phyloP scores from a whole-genome alignment of 2,113 vertebrate species.

The Mungos mungo region DNA sequence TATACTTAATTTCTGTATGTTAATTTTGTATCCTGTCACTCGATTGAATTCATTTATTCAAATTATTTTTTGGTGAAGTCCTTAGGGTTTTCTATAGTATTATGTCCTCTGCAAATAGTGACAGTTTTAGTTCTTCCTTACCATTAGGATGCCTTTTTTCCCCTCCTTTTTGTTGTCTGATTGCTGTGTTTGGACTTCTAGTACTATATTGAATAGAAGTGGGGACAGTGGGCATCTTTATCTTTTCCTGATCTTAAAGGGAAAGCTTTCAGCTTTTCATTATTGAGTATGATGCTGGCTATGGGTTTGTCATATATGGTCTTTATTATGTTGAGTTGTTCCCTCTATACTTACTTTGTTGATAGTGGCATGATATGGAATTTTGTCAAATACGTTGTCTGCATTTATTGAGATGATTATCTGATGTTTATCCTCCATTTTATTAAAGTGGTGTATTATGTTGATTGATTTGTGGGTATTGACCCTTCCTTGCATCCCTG shows the following conservation, averaged over 20 bases:
- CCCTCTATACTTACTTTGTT: not conserved
- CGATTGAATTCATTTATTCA: too few relatives aligned
- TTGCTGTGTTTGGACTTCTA: not conserved
- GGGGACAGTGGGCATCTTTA: not conserved
- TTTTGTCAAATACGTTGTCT: not conserved
- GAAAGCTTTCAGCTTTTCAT: not conserved
- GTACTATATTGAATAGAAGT: not conserved
- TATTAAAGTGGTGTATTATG: not conserved
- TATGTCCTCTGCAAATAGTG: too few relatives aligned
- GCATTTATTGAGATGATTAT: not conserved
- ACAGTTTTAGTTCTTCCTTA: not conserved
- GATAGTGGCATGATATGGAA: not conserved
- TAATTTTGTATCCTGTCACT: too few relatives aligned
- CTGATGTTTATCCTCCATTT: not conserved
- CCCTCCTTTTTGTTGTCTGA: not conserved
- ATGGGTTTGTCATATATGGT: not conserved
- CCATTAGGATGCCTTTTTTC: not conserved
- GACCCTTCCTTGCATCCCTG: not conserved
- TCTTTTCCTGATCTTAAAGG: not conserved
- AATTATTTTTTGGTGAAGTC: too few relatives aligned
- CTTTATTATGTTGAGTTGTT: not conserved
- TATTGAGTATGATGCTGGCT: not conserved
- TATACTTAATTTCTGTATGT: too few relatives aligned
- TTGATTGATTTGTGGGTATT: not conserved
- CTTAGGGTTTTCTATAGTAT: too few relatives aligned